phyloP scores from a whole-genome alignment of 2,797 vertebrate species.

The Falco cherrug region DNA sequence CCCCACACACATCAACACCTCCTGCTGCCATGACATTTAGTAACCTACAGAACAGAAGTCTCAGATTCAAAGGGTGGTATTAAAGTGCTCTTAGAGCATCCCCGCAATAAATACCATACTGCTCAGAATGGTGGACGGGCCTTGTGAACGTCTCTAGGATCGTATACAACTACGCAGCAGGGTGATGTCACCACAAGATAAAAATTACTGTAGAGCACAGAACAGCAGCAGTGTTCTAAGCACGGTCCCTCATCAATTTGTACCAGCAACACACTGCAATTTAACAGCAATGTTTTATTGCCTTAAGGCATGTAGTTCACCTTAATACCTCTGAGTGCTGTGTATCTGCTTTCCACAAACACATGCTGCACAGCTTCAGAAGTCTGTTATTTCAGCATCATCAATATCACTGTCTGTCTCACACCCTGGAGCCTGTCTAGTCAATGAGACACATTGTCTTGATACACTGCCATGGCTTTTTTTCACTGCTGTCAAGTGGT shows the following conservation, averaged over 20 bases:
- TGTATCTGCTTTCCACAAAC: not conserved
- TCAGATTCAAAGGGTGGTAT: not conserved
- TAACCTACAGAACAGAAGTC: not conserved
- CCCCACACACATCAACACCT: not conserved
- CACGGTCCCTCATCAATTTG: not conserved
- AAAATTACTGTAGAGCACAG: not conserved
- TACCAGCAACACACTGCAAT: not conserved
- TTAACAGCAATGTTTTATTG: not conserved
- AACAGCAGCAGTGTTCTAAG: not conserved
- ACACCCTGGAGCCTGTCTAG: not conserved
- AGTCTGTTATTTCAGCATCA: not conserved
- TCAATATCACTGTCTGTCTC: constrained; percentile 35
- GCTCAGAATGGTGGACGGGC: not conserved
- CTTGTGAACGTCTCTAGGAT: not conserved
- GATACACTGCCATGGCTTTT: not conserved
- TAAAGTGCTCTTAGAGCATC: not conserved
- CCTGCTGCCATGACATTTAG: not conserved
- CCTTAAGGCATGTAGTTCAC: not conserved
- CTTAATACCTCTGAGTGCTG: not conserved
- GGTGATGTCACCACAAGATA: not conserved
- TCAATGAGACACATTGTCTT: not conserved
- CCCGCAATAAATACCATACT: not conserved
- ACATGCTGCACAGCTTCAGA: not conserved
- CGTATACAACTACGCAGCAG: not conserved
- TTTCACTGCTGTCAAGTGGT: not conserved